Evolutionary conservation across 2,888 invertebrate species (phyloP).

Genomic region (Xiphydria camelus): DNA sequence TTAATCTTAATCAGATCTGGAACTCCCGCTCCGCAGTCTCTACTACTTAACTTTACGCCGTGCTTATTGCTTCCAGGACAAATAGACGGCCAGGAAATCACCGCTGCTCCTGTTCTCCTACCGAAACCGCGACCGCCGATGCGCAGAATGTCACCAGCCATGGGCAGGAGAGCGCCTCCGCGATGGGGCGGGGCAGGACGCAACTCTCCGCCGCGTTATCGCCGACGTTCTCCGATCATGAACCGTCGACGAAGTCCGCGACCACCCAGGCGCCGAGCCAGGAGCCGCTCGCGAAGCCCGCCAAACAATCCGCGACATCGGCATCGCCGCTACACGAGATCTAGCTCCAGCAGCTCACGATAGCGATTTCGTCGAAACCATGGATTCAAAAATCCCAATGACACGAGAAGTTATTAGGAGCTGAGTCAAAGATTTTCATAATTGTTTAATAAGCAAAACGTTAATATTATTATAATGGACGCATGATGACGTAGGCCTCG

Average conservation of each 20-base stretch:
- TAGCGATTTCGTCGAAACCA: too few relatives aligned
- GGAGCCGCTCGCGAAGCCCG: slow-evolving; percentile 63
- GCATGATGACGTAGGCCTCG: too few relatives aligned
- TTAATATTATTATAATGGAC: too few relatives aligned
- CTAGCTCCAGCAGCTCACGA: slow-evolving; percentile 76
- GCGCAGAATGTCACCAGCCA: slow-evolving; percentile 50
- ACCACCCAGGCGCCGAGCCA: slow-evolving; percentile 65
- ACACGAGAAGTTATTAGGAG: too few relatives aligned
- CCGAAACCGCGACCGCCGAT: slow-evolving; percentile 70
- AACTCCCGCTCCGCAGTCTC: too few relatives aligned
- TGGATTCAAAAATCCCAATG: too few relatives aligned
- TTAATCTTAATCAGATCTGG: too few relatives aligned
- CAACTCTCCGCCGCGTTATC: slow-evolving; percentile 56
- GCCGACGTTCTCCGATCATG: slow-evolving; percentile 56
- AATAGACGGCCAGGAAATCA: slow-evolving; percentile 94
- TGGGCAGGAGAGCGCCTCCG: slow-evolving; percentile 62
- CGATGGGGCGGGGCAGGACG: slow-evolving; percentile 61
- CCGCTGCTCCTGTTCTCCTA: slow-evolving; percentile 89
- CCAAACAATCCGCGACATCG: slow-evolving; percentile 59
- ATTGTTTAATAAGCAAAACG: too few relatives aligned
- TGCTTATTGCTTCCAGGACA: slow-evolving; percentile 67
- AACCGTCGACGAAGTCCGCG: slow-evolving; percentile 63
- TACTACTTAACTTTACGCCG: too few relatives aligned
- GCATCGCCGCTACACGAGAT: slow-evolving; percentile 72
- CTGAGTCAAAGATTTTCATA: too few relatives aligned